Evolutionary conservation across 2,797 vertebrate species (phyloP), one percentile per base, ranked within the genome.

Genomic region (Nannoperca obscura): DNA sequence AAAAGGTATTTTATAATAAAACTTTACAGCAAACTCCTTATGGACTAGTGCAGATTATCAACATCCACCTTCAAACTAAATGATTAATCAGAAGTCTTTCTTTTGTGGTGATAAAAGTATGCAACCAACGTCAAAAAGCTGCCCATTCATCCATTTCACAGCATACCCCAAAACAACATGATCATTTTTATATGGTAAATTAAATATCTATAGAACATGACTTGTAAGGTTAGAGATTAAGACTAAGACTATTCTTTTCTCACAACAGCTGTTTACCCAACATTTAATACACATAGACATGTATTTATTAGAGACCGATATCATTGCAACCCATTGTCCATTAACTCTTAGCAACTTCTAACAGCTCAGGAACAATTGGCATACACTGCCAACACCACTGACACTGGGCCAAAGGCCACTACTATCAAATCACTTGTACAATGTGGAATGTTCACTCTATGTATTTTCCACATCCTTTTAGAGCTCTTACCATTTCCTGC

Each of bases 401-500:
- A 24, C n/a, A 30, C 7, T 27, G 20, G 5, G 20, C 30, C 11
- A 59, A 44, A 80, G 10, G 30, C 13, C 32, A 11, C 34, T 47
- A 34, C 50, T 71, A 46, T 61, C 17, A 40, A 47, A 68, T 3
- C 30, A 32, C 17, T 10, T 60, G 10, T 44, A 11, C 24, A 63
- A 14, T 46, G 32, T 40, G 36, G 47, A 54, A 17, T 59, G 17
- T 49, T 30, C 1, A 57, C 38, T 22, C 1, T 1, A 22, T 58
- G 19, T 9, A 24, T 64, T 46, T 47, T 69, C 24, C 7, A 22
- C 7, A 5, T n/a, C 5, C 4, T 55, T 44, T n/a, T 2, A 32
- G 12, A 30, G 10, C 61, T 53, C 83, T 97, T 91, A 99, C 98
- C 98, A 98, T 84, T 96, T 95, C 49, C 95, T 95, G 94, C 97